Conservation (phyloP, 2,113 vertebrate genomes). For the Phocoena sinus region DNA sequence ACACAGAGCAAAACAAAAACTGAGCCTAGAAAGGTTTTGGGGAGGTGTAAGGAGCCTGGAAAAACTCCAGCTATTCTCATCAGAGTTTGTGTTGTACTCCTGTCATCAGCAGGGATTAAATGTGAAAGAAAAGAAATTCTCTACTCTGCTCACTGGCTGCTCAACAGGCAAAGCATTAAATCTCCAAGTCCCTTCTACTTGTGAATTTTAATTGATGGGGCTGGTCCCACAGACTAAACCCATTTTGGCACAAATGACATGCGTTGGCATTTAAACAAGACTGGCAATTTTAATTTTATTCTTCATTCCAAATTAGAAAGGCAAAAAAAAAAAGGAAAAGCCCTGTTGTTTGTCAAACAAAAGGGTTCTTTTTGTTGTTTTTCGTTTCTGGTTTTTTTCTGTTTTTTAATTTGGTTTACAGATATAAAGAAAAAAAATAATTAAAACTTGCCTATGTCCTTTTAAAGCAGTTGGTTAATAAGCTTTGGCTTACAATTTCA, state of each 20-base stretch:
- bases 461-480: slow-evolving; percentile 57
- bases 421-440: slow-evolving; percentile 35
- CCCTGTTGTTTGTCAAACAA: too few species aligned
- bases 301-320: slow-evolving; percentile 37
- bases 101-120: not conserved
- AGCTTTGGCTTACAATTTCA: slow-evolving; percentile 62
- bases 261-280: slow-evolving; percentile 20
- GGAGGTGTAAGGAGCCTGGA: not conserved
- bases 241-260: not conserved
- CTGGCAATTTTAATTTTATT: slow-evolving; percentile 40
- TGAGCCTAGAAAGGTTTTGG: not conserved
- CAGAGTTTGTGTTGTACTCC: not conserved
- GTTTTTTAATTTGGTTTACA: slow-evolving; percentile 26
- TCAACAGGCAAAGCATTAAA: not conserved
- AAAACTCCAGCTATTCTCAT: not conserved
- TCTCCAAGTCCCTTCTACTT: not conserved
- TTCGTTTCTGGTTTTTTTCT: not conserved
- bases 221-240: not conserved
- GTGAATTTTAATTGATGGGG: slow-evolving; percentile 13
- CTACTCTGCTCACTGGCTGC: not conserved
- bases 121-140: not conserved
- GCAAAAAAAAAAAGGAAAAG: not conserved
- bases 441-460: slow-evolving; percentile 50
- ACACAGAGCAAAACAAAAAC: not conserved
- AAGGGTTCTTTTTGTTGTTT: too few species aligned